phyloP scores from a whole-genome alignment of 92 coral and sea anemone genomes.

The Heliopora coerulea region DNA sequence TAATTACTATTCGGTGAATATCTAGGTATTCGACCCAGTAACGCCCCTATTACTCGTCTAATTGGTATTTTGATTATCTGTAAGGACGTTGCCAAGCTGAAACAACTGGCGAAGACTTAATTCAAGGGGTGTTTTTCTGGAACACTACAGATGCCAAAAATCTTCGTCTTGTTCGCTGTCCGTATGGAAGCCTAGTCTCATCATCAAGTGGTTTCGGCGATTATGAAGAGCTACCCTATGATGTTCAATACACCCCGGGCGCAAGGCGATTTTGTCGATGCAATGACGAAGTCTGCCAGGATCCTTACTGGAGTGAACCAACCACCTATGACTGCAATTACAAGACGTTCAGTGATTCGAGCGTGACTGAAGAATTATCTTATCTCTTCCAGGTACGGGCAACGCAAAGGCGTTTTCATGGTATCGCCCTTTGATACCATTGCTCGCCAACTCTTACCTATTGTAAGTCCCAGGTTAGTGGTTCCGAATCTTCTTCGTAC shows the following conservation, averaged over 20 bases:
- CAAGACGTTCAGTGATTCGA: neutral
- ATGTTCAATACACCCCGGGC: no score
- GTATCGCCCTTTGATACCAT: no score
- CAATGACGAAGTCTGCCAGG: slow-evolving; percentile 1
- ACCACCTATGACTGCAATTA: neutral
- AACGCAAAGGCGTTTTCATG: no score
- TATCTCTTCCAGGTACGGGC: neutral
- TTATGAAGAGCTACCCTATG: neutral
- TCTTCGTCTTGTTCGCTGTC: neutral
- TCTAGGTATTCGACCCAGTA: no score
- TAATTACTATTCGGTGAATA: no score
- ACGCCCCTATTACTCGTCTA: no score
- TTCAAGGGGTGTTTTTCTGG: slow-evolving; percentile 15
- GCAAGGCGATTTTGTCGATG: slow-evolving; percentile 9
- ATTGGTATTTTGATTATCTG: neutral
- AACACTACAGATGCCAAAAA: neutral
- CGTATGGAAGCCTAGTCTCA: slow-evolving; percentile 7
- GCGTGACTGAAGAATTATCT: neutral
- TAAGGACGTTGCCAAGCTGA: slow-evolving; percentile 24
- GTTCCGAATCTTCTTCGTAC: neutral
- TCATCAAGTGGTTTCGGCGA: neutral
- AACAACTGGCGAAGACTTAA: slow-evolving; percentile 20
- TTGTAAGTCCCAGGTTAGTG: no score
- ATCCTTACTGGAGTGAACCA: slow-evolving; percentile 17
- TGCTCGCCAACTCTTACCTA: no score